Base-by-base conservation (phyloP, 2,888 invertebrate genomes). In the Desoria tigrina region DNA sequence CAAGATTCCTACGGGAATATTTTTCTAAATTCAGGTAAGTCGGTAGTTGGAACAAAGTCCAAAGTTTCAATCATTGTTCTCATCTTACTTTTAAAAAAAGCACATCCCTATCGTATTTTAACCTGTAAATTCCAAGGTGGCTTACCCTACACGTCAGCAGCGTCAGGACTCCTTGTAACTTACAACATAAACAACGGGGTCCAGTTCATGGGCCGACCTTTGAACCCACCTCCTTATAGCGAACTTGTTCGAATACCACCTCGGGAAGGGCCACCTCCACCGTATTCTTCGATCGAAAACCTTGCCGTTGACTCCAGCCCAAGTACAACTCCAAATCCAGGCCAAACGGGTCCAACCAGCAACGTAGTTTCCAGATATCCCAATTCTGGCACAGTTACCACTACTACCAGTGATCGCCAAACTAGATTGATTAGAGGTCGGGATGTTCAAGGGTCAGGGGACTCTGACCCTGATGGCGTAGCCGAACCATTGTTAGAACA, bases 231-330 rank as follows among this genome's bases (percentile, higher is more conserved):
- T n/a, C 72, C 72, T 3, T 82, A 82, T 71, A 80, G 79, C 54
- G 81, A 81, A 76, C 77, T 80, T 23, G 77, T 79, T 11, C 74
- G 77, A 3, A 74, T 77, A 24, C 79, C 79, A 2, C 79, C 79
- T 3, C 68, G 79, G 59, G 80, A 81, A 65, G 82, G 81, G 28
- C 83, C 83, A 2, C 83, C 83, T n/a, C 83, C 83, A 28, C 82
- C 82, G 0, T 83, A 83, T 68, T 78, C 79, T 2, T 79, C 79
- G 9, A 73, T 67, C 14, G 78, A 78, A 66, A 78, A 78, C 66
- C 63, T 78, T 23, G 63, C 68, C 4, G 4, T 26, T 7, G 51
- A 51, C 16, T n/a, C 21, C 39, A 39, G 9, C 9, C 39, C 49
- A 49, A 49, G 49, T 55, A 28, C 56, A 9, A 53, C 7, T 24